Evolutionary conservation across 2,888 invertebrate species (phyloP), one percentile per base, ranked within the genome.

Genomic region (Stegana nigrithorax): DNA sequence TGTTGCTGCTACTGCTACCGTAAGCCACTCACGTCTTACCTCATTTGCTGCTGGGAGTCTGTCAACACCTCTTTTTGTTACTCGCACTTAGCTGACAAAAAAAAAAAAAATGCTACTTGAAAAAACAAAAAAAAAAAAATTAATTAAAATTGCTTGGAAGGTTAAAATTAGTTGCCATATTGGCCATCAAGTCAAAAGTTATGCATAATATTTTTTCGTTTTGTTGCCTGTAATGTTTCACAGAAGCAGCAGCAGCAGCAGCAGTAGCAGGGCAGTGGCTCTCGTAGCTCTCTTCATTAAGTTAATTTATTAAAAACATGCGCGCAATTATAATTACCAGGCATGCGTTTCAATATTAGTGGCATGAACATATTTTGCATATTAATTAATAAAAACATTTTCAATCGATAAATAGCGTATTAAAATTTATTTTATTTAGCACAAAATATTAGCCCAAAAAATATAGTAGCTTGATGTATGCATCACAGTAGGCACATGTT

Each of bases 131-230:
- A 62, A 65, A 67, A 62, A 67, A 58, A 32, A 44, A 65, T 78
- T 80, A 78, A 80, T 75, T 80, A 75, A 80, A 75, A 80, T 73
- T 73, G 71, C 73, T 68, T 65, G 75, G 77, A 80, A 78, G 80
- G 79, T 80, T 73, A 62, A 69, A 72, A 76, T 78, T 76, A 73
- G 75, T 73, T 74, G 76, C 63, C 76, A 73, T 63, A 74, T 68
- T 77, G 79, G 68, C 75, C 79, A 66, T 77, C 77, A 75, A 73
- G 79, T 66, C 67, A 61, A 63, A 53, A 75, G 71, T 72, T 75
- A 78, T 74, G 73, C 72, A 78, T 78, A 78, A 73, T 79, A 7
- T 45, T 45, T 19, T 45, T 42, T 45, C 12, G 5, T 45, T 19
- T 45, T 45, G 8, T 39, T 32, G n/a, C 2, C 32, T 32, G n/a